phyloP scores from a whole-genome alignment of 2,113 vertebrate genomes.

The Oryzias curvinotus region DNA sequence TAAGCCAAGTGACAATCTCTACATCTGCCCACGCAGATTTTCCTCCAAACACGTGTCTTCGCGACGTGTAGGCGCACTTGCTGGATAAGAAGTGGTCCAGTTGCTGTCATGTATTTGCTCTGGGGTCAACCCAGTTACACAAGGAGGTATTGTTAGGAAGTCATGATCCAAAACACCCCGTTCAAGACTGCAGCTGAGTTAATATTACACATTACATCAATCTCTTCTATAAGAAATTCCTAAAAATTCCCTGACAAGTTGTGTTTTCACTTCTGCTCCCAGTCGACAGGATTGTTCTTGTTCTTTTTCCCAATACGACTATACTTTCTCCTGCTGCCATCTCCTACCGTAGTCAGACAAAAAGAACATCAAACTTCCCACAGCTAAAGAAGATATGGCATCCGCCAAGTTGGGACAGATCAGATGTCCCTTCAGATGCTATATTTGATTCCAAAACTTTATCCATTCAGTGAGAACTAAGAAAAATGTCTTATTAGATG shows the following conservation, averaged over 20 bases:
- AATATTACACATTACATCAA: constrained; percentile 64
- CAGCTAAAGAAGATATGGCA: constrained; percentile 69
- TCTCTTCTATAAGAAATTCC: constrained; percentile 54
- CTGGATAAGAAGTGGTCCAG: constrained; percentile 53
- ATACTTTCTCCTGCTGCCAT: constrained; percentile 63
- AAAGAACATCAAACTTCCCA: constrained; percentile 54
- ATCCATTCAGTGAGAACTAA: constrained; percentile 58
- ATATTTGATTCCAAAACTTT: constrained; percentile 57
- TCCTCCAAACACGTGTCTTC: constrained; percentile 47
- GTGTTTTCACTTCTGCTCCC: constrained; percentile 59
- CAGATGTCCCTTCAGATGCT: constrained; percentile 42
- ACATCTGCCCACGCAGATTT: constrained; percentile 37
- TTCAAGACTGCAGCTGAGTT: constrained; percentile 61
- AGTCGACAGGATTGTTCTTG: constrained; percentile 54
- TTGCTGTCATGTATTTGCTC: constrained; percentile 62
- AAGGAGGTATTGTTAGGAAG: constrained; percentile 66
- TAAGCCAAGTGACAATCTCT: constrained; percentile 39
- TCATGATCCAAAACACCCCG: constrained; percentile 54
- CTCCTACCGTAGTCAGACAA: constrained; percentile 48
- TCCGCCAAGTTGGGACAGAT: constrained; percentile 67
- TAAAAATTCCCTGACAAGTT: constrained; percentile 33
- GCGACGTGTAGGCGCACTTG: constrained; percentile 40
- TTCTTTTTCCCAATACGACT: constrained; percentile 59
- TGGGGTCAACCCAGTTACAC: constrained; percentile 59
- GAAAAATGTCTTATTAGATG: constrained; percentile 28